Evolutionary conservation across 2,797 vertebrate genomes (phyloP).

Genomic region (Girardinus metallicus): DNA sequence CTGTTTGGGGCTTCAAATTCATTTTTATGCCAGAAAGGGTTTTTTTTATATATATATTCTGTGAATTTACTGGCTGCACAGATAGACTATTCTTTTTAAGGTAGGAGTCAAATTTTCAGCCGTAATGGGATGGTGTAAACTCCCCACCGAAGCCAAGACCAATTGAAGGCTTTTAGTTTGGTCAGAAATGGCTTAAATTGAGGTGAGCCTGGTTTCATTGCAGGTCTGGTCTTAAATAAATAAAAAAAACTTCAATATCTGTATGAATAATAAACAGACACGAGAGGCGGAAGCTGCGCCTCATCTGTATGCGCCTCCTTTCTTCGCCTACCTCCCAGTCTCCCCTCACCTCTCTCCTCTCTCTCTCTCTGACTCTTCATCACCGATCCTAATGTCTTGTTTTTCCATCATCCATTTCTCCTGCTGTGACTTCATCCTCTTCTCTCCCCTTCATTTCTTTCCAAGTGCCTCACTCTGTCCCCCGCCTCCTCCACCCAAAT

Average conservation of each 20-base stretch:
- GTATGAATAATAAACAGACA: conserved; percentile 48
- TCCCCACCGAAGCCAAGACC: conserved; percentile 28
- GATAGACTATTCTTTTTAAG: conserved; percentile 18
- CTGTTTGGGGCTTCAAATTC: conserved; percentile 16
- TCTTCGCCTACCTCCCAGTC: conserved; percentile 14
- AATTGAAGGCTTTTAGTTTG: conserved; percentile 44
- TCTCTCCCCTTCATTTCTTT: conserved; percentile 46
- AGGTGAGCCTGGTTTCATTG: conserved; percentile 19
- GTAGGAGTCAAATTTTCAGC: conserved; percentile 24
- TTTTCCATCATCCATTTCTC: conserved; percentile 54
- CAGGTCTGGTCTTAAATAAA: conserved; percentile 50
- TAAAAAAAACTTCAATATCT: conserved; percentile 19
- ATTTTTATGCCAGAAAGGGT: conserved; percentile 7
- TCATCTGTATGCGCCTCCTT: conserved; percentile 51
- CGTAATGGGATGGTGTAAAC: conserved; percentile 14
- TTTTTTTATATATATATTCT: conserved; percentile 3
- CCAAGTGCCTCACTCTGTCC: conserved; percentile 28
- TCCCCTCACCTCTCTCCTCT: conserved; percentile 40
- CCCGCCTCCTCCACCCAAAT: neutral
- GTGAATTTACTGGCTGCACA: conserved; percentile 9
- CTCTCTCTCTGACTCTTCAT: conserved; percentile 49
- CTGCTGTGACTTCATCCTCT: conserved; percentile 57
- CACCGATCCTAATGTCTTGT: conserved; percentile 48
- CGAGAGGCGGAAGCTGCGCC: conserved; percentile 20
- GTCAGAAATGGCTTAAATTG: conserved; percentile 38